phyloP scores from a whole-genome alignment of 2,113 vertebrate genomes.

The Chaetodon trifascialis region DNA sequence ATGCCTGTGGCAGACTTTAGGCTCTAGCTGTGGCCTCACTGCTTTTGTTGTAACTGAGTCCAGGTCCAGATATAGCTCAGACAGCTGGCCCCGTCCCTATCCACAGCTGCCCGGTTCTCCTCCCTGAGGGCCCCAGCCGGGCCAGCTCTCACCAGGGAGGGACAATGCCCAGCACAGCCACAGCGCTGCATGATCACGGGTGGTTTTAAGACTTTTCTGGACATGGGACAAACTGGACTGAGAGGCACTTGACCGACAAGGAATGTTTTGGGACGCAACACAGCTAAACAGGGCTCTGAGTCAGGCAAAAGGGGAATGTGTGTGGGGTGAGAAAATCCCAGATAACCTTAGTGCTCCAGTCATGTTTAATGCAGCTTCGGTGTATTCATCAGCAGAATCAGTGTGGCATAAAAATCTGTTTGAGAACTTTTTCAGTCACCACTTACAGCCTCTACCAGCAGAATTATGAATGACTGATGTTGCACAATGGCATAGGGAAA shows the following conservation, averaged over 20 bases:
- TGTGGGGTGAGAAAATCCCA: constrained; percentile 47
- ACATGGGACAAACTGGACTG: constrained; percentile 63
- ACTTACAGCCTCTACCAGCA: background rate
- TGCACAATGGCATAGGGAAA: background rate
- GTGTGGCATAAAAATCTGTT: background rate
- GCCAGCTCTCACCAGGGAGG: constrained; percentile 41
- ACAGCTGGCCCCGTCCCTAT: constrained; percentile 56
- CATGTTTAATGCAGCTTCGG: constrained; percentile 42
- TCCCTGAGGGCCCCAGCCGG: constrained; percentile 17
- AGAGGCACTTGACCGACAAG: constrained; percentile 74
- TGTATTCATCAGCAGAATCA: constrained; percentile 20
- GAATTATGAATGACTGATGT: background rate
- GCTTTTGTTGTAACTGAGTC: constrained; percentile 55
- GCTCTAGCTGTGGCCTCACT: constrained; percentile 31
- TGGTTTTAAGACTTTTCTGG: constrained; percentile 60
- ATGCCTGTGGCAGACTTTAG: constrained; percentile 36
- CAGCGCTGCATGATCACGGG: constrained; percentile 38
- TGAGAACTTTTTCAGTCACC: background rate
- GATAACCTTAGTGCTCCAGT: constrained; percentile 33
- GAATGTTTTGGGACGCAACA: constrained; percentile 74
- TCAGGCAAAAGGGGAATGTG: constrained; percentile 38
- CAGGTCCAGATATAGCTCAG: constrained; percentile 67
- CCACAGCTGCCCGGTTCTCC: constrained; percentile 19
- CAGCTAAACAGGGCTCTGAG: constrained; percentile 61
- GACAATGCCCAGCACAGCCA: constrained; percentile 32